Conservation (phyloP, 2,113 vertebrate species). For the Rana temporaria region DNA sequence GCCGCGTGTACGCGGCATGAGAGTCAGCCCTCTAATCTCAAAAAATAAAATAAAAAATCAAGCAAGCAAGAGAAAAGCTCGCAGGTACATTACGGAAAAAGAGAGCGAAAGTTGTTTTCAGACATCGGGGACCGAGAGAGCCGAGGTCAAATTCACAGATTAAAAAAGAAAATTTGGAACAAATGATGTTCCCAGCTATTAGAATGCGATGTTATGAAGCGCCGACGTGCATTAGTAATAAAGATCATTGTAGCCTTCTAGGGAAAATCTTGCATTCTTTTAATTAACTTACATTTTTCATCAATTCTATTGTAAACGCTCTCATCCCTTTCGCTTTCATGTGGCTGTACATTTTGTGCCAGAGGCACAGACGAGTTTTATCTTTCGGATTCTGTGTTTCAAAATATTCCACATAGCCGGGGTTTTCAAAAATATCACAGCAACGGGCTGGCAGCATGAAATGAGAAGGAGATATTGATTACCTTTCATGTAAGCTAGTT, state of each 20-base stretch:
- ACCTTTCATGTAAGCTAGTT: conserved; percentile 61
- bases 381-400: conserved; percentile 63
- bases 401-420: conserved; percentile 60
- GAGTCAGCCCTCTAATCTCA: conserved; percentile 20
- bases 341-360: conserved; percentile 70
- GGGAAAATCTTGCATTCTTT: conserved; percentile 77
- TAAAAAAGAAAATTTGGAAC: conserved; percentile 76
- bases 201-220: conserved; percentile 73
- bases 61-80: conserved; percentile 62
- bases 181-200: conserved; percentile 76
- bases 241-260: conserved; percentile 80
- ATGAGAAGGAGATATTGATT: conserved; percentile 58
- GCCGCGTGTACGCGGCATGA: too few species aligned
- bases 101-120: conserved; percentile 66
- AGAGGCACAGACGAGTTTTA: conserved; percentile 65
- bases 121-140: conserved; percentile 65
- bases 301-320: conserved; percentile 80
- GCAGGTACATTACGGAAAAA: conserved; percentile 72
- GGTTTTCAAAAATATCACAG: conserved; percentile 59
- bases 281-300: conserved; percentile 84
- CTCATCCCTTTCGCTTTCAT: conserved; percentile 75
- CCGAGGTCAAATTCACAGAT: conserved; percentile 74
- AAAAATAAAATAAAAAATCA: conserved; percentile 2
- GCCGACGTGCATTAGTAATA: conserved; percentile 79
- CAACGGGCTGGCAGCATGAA: conserved; percentile 64